Base-by-base conservation (phyloP, 2,113 vertebrate species). In the Petrocephalus microphthalmus region DNA sequence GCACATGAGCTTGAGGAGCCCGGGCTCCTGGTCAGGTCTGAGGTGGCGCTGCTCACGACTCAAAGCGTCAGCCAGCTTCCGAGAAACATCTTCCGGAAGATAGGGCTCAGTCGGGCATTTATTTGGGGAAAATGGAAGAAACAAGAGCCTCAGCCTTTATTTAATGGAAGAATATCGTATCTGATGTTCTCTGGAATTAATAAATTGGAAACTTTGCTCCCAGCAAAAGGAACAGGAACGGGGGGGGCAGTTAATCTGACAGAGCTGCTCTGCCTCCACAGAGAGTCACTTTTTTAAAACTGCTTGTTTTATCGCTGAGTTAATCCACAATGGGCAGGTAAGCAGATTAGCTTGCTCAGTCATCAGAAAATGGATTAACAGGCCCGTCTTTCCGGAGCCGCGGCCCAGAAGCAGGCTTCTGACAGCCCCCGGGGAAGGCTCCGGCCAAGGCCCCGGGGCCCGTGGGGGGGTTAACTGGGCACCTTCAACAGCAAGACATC, bases 291-390 rank as follows among this genome's bases (percentile, higher is more conserved):
- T 67, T 88, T 45, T 88, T 87, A 8, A 22, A 84, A 64, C 64
- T 29, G 74, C 78, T 88, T 88, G 81, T 64, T 84, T 57, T 82
- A 88, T 56, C 84, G n/a, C 49, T 22, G 29, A 85, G 49, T 86
- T 85, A 88, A 85, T 85, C 87, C 57, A 85, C 88, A 86, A 52
- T 81, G 29, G 83, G 51, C 84, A 81, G 51, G 54, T 85, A 88
- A 88, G 47, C 53, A 88, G 83, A 89, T 89, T 89, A 89, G 25
- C 64, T 86, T 84, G 64, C 84, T 74, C 57, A 78, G 42, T 29
- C 57, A 54, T 71, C 60, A 86, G 54, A 85, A 29, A 49, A 45
- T 74, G 84, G 88, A 89, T 67, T 85, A 52, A 71, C 49, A 53
- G 29, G 29, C 57, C 45, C 37, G 60, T 56, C 51, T 86, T 33